phyloP scores from a whole-genome alignment of 2,888 invertebrate species.

The Zaprionus bogoriensis region DNA sequence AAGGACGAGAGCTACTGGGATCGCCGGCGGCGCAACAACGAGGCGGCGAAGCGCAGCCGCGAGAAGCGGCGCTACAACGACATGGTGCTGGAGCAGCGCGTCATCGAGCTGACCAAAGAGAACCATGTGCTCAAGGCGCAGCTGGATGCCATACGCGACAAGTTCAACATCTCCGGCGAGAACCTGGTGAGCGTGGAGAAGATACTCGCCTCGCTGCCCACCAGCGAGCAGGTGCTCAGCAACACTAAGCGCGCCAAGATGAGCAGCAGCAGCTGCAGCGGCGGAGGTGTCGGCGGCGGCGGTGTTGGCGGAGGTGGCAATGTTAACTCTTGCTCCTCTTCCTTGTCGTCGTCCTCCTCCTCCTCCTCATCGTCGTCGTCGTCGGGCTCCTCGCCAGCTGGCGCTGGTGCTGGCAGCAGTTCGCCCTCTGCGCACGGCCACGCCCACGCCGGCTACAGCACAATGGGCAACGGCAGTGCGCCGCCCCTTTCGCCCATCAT shows the following conservation, averaged over 20 bases:
- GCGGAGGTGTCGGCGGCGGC: constrained; percentile 60
- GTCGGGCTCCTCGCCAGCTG: constrained; percentile 41
- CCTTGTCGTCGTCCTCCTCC: constrained; percentile 18
- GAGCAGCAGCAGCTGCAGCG: constrained; percentile 55
- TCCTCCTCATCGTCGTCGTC: not conserved
- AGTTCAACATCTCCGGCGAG: constrained; percentile 95
- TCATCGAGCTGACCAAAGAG: constrained; percentile 96
- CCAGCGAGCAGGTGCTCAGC: constrained; percentile 92
- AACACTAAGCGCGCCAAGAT: constrained; percentile 88
- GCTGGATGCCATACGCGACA: constrained; percentile 95
- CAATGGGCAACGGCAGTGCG: constrained; percentile 20
- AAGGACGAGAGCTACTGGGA: constrained; percentile 99
- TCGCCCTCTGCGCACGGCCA: constrained; percentile 43
- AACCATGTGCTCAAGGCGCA: constrained; percentile 97
- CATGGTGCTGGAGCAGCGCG: constrained; percentile 96
- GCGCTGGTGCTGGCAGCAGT: constrained; percentile 15
- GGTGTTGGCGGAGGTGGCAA: constrained; percentile 45
- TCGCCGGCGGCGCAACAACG: constrained; percentile 96
- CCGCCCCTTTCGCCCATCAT: constrained; percentile 58
- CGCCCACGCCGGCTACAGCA: constrained; percentile 33
- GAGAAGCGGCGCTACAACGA: constrained; percentile 98
- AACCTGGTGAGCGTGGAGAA: constrained; percentile 93
- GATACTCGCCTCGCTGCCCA: constrained; percentile 92
- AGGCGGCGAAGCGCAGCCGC: constrained; percentile 97
- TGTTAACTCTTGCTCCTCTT: constrained; percentile 19